A percentile compares a stretch with the other conserved stretches of the same genome.
Evolutionary conservation across 2,888 invertebrate species (phyloP).

Genomic region (Merodon equestris): DNA sequence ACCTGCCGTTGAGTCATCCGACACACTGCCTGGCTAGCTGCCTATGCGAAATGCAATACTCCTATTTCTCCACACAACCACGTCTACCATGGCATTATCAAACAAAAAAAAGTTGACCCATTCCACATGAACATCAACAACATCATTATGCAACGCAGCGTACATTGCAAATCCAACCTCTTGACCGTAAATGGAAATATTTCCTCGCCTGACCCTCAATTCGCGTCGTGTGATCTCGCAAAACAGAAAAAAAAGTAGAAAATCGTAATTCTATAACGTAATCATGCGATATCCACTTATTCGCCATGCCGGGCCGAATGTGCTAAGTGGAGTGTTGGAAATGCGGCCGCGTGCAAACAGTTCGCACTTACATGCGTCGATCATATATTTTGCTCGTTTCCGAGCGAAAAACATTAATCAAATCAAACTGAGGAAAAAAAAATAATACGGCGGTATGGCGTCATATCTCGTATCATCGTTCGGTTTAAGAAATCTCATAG

Average conservation of each 20-base stretch:
- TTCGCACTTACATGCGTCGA: background rate
- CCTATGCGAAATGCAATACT: slow-evolving; percentile 7
- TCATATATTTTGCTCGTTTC: background rate
- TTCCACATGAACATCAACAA: slow-evolving; percentile 10
- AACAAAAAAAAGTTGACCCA: slow-evolving; percentile 8
- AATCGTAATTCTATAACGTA: slow-evolving; percentile 44
- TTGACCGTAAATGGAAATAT: slow-evolving; percentile 46
- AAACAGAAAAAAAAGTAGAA: background rate
- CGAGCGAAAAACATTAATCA: slow-evolving; percentile 31
- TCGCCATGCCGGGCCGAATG: too few species aligned
- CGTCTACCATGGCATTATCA: too few species aligned
- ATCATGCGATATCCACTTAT: slow-evolving; percentile 1
- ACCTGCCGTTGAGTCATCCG: background rate
- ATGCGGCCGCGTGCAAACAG: background rate
- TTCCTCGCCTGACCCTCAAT: slow-evolving; percentile 55
- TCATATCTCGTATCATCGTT: slow-evolving; percentile 20
- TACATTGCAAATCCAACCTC: slow-evolving; percentile 32
- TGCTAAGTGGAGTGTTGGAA: too few species aligned
- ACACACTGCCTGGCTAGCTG: background rate
- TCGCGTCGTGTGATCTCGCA: slow-evolving; percentile 21
- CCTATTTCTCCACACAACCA: slow-evolving; percentile 16
- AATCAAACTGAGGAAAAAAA: slow-evolving; percentile 19
- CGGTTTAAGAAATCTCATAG: slow-evolving; percentile 1
- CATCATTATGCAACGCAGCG: slow-evolving; percentile 12
- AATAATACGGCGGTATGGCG: slow-evolving; percentile 45